Conservation (phyloP, 2,113 vertebrate genomes). For the Austrofundulus limnaeus region DNA sequence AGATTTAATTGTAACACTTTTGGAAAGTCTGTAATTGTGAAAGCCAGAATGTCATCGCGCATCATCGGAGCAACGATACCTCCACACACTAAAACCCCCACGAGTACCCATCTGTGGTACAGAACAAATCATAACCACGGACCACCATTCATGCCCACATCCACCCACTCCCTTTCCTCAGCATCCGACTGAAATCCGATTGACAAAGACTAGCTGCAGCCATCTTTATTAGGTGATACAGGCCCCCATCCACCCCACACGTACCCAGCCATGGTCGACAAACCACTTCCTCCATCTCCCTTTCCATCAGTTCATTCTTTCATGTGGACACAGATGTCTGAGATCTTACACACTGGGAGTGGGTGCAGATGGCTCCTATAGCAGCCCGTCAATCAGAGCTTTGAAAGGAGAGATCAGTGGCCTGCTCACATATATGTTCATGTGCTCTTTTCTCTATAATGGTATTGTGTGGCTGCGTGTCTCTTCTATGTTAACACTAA, state of each 20-base stretch:
- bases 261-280: conserved; percentile 29
- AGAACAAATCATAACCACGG: conserved; percentile 51
- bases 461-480: not conserved
- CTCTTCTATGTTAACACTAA: conserved; percentile 30
- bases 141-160: conserved; percentile 56
- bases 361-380: conserved; percentile 73
- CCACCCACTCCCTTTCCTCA: conserved; percentile 38
- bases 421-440: conserved; percentile 8
- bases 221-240: conserved; percentile 69
- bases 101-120: conserved; percentile 61
- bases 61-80: conserved; percentile 29
- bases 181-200: conserved; percentile 19
- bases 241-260: conserved; percentile 23
- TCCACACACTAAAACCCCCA: conserved; percentile 44
- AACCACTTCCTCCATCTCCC: conserved; percentile 51
- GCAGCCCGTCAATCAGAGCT: conserved; percentile 68
- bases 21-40: conserved; percentile 14
- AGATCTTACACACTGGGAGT: conserved; percentile 62
- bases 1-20: not conserved
- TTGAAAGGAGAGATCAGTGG: conserved; percentile 35
- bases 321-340: conserved; percentile 73
- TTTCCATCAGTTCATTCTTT: conserved; percentile 49
- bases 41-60: conserved; percentile 13
- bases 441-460: not conserved
- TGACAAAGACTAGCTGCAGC: conserved; percentile 65